These are phyloP conservation scores for Babyrousa celebensis DNA, from an alignment of 2,797 vertebrate genomes.

Conservation along the genomic window DNA sequence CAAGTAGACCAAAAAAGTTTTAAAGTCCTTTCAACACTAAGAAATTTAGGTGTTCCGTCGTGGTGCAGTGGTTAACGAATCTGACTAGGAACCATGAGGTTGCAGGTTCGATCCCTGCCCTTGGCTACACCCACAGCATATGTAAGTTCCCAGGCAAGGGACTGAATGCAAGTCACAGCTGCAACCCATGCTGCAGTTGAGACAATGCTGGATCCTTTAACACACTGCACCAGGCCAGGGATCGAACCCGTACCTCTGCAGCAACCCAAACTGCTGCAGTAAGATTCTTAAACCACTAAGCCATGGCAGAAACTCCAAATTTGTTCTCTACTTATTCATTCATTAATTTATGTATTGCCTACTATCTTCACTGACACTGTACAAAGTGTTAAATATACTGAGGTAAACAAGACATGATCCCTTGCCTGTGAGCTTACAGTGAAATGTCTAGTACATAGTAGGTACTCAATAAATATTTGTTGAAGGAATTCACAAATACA, in stretches of 20 bases:
- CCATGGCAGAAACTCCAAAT: background rate
- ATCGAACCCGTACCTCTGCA: too few species aligned
- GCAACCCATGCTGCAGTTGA: too few species aligned
- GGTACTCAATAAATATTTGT: background rate
- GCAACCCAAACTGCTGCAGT: too few species aligned
- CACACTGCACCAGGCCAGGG: too few species aligned
- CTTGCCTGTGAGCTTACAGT: background rate
- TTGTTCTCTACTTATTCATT: background rate
- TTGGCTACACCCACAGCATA: too few species aligned
- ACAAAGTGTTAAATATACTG: background rate
- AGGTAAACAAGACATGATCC: background rate
- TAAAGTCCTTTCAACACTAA: slow-evolving; percentile 8
- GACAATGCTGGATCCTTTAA: too few species aligned
- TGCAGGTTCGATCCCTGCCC: too few species aligned
- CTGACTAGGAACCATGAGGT: too few species aligned
- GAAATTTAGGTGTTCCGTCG: background rate
- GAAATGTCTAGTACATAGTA: background rate
- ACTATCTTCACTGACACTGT: background rate
- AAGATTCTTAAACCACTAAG: too few species aligned
- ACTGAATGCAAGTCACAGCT: too few species aligned
- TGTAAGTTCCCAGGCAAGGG: too few species aligned
- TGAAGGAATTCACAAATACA: background rate
- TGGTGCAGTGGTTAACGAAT: too few species aligned
- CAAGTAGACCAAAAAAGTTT: slow-evolving; percentile 27
- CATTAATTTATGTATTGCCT: background rate